These are phyloP conservation scores for Notocelia uddmanniana DNA, from an alignment of 2,888 invertebrate genomes.

Conservation along the genomic window DNA sequence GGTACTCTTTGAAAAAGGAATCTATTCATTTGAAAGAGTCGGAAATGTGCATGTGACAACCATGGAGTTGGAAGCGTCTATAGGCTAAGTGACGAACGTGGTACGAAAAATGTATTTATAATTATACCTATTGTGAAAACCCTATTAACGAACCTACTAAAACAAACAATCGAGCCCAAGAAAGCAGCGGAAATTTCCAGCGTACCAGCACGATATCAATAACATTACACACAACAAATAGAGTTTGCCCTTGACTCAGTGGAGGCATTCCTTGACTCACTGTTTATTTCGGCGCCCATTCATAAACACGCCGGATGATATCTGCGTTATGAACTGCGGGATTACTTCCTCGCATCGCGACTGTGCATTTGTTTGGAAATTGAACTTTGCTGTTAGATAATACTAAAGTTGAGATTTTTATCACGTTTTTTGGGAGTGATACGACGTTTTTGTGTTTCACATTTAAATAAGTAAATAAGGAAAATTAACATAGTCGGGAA, in stretches of 20 bases:
- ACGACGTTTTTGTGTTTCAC: not conserved
- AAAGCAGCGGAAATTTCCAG: constrained; percentile 33
- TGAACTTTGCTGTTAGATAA: not conserved
- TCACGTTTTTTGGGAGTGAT: not conserved
- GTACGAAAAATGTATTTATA: too few species aligned
- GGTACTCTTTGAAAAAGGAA: too few species aligned
- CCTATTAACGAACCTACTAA: too few species aligned
- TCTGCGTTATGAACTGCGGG: constrained; percentile 4
- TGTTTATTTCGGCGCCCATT: constrained; percentile 37
- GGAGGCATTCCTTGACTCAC: constrained; percentile 40
- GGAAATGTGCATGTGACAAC: too few species aligned
- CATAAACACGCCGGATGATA: constrained; percentile 29
- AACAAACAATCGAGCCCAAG: too few species aligned
- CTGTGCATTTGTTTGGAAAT: not conserved
- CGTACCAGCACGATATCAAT: not conserved
- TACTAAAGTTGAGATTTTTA: not conserved
- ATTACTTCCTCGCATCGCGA: not conserved
- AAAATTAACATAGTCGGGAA: too few species aligned
- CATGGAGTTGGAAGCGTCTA: too few species aligned
- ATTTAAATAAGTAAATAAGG: not conserved
- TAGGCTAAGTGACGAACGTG: too few species aligned
- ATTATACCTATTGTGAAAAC: too few species aligned
- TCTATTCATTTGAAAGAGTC: too few species aligned
- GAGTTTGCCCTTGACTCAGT: constrained; percentile 39
- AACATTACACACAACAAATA: constrained; percentile 22